Evolutionary conservation across 2,797 vertebrate species (phyloP).

Genomic region (Pogoniulus pusillus): DNA sequence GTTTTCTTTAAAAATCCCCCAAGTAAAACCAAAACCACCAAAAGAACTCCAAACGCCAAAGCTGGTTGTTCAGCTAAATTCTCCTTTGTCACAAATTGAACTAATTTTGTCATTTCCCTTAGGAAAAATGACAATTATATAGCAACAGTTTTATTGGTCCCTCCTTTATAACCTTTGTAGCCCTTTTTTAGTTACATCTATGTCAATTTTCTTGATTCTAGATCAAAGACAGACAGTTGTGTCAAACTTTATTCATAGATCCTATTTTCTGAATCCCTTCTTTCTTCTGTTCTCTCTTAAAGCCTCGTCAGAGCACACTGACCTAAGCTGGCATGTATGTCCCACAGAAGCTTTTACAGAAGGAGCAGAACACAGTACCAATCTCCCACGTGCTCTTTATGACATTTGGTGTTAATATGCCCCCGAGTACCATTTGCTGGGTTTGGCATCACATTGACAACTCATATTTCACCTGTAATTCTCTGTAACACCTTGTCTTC

Average conservation of each 20-base stretch:
- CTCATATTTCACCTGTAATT: neutral
- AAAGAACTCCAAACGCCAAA: neutral
- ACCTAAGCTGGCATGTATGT: neutral
- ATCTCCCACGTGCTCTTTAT: neutral
- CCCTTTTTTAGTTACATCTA: neutral
- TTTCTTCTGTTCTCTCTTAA: neutral
- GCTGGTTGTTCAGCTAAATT: neutral
- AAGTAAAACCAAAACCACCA: too few species aligned
- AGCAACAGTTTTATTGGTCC: neutral
- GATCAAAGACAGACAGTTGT: neutral
- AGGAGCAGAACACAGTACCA: neutral
- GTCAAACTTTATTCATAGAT: neutral
- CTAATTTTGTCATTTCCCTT: neutral
- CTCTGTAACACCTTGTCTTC: neutral
- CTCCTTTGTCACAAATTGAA: neutral
- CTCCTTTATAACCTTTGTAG: neutral
- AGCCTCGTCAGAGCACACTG: accelerated
- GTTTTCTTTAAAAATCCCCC: neutral
- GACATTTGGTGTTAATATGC: neutral
- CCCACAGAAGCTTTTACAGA: neutral
- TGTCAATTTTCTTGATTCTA: neutral
- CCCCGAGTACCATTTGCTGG: neutral
- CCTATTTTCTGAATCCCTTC: neutral
- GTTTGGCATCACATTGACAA: neutral
- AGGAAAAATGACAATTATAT: neutral